Evolutionary conservation across 2,797 vertebrate genomes (phyloP).

Genomic region (Pangasius sanitwongsei): DNA sequence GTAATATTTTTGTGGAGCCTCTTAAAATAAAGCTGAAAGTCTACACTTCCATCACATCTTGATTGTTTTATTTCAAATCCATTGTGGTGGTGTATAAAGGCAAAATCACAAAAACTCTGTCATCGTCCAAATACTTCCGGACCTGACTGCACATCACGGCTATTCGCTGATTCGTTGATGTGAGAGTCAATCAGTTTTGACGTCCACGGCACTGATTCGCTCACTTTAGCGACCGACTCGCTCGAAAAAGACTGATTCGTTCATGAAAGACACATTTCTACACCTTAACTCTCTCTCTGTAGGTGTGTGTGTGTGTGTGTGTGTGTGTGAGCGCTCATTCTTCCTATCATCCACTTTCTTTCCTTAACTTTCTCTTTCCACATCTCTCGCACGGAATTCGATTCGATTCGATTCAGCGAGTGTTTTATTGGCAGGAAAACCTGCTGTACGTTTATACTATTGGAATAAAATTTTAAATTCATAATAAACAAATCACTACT

Average conservation of each 20-base stretch:
- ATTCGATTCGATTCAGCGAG: not conserved
- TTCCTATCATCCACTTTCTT: not conserved
- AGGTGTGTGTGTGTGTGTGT: not conserved
- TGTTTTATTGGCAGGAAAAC: not conserved
- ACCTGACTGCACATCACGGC: no score
- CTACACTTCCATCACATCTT: no score
- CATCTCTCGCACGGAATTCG: not conserved
- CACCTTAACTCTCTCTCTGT: not conserved
- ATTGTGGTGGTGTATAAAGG: no score
- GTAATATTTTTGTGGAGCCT: no score
- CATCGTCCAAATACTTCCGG: no score
- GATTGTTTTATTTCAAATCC: no score
- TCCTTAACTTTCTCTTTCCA: not conserved
- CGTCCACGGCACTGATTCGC: not conserved
- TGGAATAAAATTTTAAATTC: not conserved
- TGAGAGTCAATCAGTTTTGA: not conserved
- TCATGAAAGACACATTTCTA: not conserved
- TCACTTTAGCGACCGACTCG: not conserved
- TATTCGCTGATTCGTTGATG: not conserved
- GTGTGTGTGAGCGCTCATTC: not conserved
- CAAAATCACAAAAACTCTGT: no score
- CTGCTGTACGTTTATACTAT: not conserved
- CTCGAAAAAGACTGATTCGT: not conserved
- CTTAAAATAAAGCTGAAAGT: no score
- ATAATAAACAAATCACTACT: not conserved